phyloP scores from a whole-genome alignment of 2,113 vertebrate species.

The Heterocephalus glaber region DNA sequence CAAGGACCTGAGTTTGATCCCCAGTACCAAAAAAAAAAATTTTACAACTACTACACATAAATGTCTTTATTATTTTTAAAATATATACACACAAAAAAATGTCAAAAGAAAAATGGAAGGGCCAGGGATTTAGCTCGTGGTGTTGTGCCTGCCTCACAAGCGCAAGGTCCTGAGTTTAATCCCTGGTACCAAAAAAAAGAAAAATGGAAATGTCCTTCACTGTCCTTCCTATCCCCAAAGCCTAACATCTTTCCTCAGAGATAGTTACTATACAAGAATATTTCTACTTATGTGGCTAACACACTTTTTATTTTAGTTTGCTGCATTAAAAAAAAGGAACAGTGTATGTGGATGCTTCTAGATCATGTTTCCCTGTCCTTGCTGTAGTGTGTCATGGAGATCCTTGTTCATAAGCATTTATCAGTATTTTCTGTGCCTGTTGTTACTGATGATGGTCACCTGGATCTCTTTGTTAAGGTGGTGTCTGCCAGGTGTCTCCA shows the following conservation, averaged over 20 bases:
- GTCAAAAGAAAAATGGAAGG: neutral
- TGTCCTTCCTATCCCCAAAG: neutral
- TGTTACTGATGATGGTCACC: neutral
- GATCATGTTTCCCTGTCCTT: neutral
- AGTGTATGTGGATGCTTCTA: fast-evolving
- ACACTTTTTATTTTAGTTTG: neutral
- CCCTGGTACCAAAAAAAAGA: too few relatives aligned
- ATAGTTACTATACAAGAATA: neutral
- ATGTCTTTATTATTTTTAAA: neutral
- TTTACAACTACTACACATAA: neutral
- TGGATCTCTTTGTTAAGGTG: neutral
- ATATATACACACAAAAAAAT: neutral
- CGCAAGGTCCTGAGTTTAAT: too few relatives aligned
- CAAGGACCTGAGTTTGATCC: too few relatives aligned
- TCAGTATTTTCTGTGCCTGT: fast-evolving
- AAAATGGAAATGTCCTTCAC: neutral
- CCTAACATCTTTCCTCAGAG: neutral
- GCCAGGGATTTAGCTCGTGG: too few relatives aligned
- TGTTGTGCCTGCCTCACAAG: too few relatives aligned
- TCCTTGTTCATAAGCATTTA: neutral
- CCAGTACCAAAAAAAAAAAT: too few relatives aligned
- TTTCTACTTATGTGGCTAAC: fast-evolving
- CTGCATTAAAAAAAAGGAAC: neutral
- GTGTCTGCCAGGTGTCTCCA: neutral
- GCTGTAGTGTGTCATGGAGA: fast-evolving